Conservation (phyloP, 2,888 invertebrate genomes). For the Mesorhabditis spiculigera region DNA sequence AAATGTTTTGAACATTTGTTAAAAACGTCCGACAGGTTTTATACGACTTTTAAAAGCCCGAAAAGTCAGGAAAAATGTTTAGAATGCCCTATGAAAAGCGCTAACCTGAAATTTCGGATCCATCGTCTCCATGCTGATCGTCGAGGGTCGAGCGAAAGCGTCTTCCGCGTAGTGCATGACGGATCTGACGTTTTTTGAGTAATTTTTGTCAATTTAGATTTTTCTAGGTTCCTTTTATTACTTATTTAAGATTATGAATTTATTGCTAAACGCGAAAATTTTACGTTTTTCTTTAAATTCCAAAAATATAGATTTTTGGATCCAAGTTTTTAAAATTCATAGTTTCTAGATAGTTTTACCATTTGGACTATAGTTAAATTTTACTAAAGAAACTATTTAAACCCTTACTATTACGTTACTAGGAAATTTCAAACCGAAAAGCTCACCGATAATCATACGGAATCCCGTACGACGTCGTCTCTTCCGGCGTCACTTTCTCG, state of each 20-base stretch:
- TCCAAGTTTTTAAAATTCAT: neutral
- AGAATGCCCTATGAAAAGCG: neutral
- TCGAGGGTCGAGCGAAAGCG: slow-evolving; percentile 41
- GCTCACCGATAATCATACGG: slow-evolving; percentile 40
- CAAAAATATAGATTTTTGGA: slow-evolving; percentile 20
- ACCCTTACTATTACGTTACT: no score
- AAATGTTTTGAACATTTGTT: slow-evolving; percentile 9
- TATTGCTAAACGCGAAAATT: no score
- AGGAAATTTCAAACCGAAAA: slow-evolving; percentile 12
- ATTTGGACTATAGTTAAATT: no score
- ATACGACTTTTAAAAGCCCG: neutral
- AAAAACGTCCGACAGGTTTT: neutral
- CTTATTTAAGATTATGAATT: no score
- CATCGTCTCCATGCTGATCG: slow-evolving; percentile 46
- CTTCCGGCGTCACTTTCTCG: slow-evolving; percentile 35
- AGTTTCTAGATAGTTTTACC: no score
- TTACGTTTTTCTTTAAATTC: neutral
- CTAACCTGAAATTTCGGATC: slow-evolving; percentile 35
- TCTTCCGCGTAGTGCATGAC: slow-evolving; percentile 49
- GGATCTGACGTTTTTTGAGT: slow-evolving; percentile 9
- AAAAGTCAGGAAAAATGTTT: neutral
- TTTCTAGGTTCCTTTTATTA: no score
- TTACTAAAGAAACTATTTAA: no score
- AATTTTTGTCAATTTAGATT: no score
- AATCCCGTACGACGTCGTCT: slow-evolving; percentile 45